Conservation (phyloP, 2,797 vertebrate genomes). For the Paguma larvata region DNA sequence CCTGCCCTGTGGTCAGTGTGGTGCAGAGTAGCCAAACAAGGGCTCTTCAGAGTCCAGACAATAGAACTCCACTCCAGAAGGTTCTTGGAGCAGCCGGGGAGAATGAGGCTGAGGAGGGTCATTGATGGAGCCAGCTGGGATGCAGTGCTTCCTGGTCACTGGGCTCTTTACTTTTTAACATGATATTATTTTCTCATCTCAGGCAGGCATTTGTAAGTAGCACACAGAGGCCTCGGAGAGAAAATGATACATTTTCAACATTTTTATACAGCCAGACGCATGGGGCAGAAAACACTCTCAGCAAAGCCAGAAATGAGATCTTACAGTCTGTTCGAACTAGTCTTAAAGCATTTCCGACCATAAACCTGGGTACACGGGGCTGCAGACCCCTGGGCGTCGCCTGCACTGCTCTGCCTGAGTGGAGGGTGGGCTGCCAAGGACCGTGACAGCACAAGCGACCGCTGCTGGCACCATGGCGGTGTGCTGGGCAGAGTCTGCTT, state of each 20-base stretch:
- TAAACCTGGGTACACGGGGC: neutral
- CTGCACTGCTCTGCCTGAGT: neutral
- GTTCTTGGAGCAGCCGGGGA: neutral
- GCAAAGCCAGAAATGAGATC: neutral
- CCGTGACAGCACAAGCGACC: no score
- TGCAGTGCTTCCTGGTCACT: neutral
- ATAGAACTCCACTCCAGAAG: accelerated
- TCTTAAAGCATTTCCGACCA: neutral
- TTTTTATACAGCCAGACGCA: accelerated
- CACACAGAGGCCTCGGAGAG: neutral
- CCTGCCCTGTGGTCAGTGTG: accelerated
- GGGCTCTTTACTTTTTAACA: neutral
- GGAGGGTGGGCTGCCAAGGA: neutral
- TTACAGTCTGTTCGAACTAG: neutral
- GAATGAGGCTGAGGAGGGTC: neutral
- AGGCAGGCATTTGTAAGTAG: neutral
- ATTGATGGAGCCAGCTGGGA: neutral
- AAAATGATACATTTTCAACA: neutral
- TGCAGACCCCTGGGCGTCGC: no score
- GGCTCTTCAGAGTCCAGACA: neutral
- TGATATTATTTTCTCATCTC: neutral
- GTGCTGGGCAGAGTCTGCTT: no score
- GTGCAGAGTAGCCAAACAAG: accelerated
- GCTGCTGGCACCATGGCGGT: no score
- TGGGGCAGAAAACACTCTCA: neutral